Conservation (phyloP, 2,797 vertebrate genomes). For the Halcyon smyrnensis region DNA sequence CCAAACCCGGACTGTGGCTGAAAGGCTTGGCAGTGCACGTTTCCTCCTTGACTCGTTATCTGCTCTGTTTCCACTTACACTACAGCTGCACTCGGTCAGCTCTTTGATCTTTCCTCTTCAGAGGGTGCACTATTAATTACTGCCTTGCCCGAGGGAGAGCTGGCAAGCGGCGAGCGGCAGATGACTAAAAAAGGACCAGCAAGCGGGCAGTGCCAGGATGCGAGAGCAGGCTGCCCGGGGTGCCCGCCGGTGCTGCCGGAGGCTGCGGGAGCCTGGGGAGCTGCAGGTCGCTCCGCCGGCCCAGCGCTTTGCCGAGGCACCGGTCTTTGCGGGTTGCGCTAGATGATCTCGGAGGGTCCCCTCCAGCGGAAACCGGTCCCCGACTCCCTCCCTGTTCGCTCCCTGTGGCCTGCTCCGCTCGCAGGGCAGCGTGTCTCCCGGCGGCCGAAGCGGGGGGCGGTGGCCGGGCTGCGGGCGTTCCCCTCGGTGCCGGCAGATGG, state of each 20-base stretch:
- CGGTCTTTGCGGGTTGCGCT: neutral
- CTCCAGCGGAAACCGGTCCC: accelerated
- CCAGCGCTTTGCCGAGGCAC: neutral
- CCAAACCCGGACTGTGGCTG: neutral
- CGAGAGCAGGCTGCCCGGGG: neutral
- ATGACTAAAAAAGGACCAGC: neutral
- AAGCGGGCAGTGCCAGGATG: neutral
- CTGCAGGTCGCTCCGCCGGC: neutral
- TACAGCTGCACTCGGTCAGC: neutral
- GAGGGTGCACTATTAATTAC: neutral
- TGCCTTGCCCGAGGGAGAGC: neutral
- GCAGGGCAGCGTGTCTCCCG: no score
- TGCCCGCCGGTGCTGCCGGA: no score
- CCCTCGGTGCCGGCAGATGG: neutral
- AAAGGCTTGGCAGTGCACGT: neutral
- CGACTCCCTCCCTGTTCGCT: accelerated
- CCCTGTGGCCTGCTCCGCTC: neutral
- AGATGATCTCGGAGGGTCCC: neutral
- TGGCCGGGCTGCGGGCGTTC: neutral
- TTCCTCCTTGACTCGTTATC: neutral
- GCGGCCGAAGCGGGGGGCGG: neutral
- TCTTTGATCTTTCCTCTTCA: neutral
- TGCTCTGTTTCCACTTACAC: neutral
- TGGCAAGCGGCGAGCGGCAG: neutral
- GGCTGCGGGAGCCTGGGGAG: neutral